A percentile compares a stretch with the other conserved stretches of the same genome.
Conservation (phyloP, 2,888 invertebrate genomes). For the Philereme transversata region DNA sequence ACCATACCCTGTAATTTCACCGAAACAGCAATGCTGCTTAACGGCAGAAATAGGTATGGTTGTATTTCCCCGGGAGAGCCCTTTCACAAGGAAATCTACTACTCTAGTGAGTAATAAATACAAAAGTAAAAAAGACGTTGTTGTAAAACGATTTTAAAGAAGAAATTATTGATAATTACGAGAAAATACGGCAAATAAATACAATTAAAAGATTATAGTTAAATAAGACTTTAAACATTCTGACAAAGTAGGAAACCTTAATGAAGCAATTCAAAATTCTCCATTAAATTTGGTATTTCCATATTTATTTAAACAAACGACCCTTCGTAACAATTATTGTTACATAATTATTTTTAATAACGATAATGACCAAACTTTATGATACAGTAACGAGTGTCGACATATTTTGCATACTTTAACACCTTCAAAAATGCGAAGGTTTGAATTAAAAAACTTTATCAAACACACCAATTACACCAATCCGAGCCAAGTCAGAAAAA, state of each 20-base stretch:
- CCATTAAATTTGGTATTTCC: slow-evolving; percentile 28
- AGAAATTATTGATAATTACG: too few species aligned
- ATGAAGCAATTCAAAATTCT: slow-evolving; percentile 33
- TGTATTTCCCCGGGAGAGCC: too few species aligned
- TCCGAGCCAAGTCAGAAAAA: slow-evolving; percentile 10
- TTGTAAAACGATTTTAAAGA: too few species aligned
- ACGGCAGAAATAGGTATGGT: too few species aligned
- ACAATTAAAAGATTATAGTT: too few species aligned
- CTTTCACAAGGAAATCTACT: too few species aligned
- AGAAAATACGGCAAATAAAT: too few species aligned
- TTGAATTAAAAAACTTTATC: slow-evolving; percentile 43
- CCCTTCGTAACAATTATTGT: slow-evolving; percentile 20
- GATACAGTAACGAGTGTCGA: slow-evolving; percentile 47
- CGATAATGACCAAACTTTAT: slow-evolving; percentile 46
- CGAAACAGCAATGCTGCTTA: too few species aligned
- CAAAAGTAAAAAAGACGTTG: too few species aligned
- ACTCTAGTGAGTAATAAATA: too few species aligned
- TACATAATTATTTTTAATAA: slow-evolving; percentile 46
- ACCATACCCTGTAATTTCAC: too few species aligned
- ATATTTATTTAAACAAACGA: slow-evolving; percentile 27
- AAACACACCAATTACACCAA: slow-evolving; percentile 54
- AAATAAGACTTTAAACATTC: too few species aligned
- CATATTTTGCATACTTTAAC: slow-evolving; percentile 62
- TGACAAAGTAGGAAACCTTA: slow-evolving; percentile 3
- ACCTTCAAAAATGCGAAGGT: slow-evolving; percentile 63